Evolutionary conservation across 2,113 vertebrate genomes (phyloP), one percentile per base, ranked within the genome.

Genomic region (Hyla sarda): DNA sequence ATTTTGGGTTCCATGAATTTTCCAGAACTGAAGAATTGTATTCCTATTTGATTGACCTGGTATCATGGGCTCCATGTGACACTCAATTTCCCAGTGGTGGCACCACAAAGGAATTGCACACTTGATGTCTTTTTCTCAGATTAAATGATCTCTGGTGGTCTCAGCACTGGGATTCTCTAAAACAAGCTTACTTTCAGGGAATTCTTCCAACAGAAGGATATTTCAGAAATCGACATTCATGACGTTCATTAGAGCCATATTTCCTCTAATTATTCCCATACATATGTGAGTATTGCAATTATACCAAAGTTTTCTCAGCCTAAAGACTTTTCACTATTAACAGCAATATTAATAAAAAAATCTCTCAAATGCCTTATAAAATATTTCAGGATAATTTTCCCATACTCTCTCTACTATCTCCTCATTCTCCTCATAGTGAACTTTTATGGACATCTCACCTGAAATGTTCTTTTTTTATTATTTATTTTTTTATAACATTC

Each of bases 401-500:
- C 37, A 16, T 16, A 19, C 52, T 10, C 13, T 14, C 23, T n/a
- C n/a, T 21, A 16, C 13, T 16, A 25, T 8, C 30, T 25, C 17
- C 34, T 45, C n/a, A n/a, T n/a, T n/a, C n/a, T 41, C 41, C 41
- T 41, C 7, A 14, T 47, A n/a, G 16, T 16, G 2, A 60, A 60
- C 12, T 80, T 25, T 5, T 9, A 8, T 2, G n/a, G 54, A 37
- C 30, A 28, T 81, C 60, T 37, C 30, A 81, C 56, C 37, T 81
- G 37, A 41, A 19, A 81, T 34, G 54, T n/a, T 41, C n/a, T 41
- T 52, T 21, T 41, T 81, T 78, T n/a, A n/a, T n/a, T n/a, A n/a
- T n/a, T n/a, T n/a, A n/a, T 79, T 65, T 30, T 47, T 81, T 80
- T 80, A 41, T 81, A 47, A 81, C 34, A 21, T 45, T 41, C 47